These are phyloP conservation scores for Nibea coibor DNA, from an alignment of 2,113 vertebrate species.

Conservation along the genomic window DNA sequence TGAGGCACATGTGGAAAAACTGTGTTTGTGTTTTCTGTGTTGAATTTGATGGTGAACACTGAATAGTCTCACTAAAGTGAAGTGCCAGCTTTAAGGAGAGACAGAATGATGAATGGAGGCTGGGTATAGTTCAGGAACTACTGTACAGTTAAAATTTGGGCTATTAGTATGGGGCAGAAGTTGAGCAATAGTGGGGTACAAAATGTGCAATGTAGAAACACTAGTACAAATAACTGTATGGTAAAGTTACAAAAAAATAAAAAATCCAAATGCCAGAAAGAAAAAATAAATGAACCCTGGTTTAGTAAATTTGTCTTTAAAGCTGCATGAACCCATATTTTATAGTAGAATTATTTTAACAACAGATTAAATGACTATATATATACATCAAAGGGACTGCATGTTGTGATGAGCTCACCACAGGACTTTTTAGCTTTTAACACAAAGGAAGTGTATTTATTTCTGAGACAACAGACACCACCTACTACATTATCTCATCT, in stretches of 20 bases:
- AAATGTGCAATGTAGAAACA: conserved; percentile 30
- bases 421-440: no score
- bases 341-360: background rate
- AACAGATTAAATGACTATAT: background rate
- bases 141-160: conserved; percentile 52
- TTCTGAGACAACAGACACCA: background rate
- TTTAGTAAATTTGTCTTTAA: background rate
- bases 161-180: conserved; percentile 40
- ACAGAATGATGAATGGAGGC: conserved; percentile 47
- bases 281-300: background rate
- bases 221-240: background rate
- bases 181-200: conserved; percentile 13
- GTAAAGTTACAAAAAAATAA: background rate
- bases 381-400: background rate
- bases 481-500: background rate
- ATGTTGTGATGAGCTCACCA: background rate
- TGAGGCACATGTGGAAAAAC: conserved; percentile 6
- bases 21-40: background rate
- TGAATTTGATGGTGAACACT: conserved; percentile 31
- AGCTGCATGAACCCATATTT: background rate
- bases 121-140: conserved; percentile 49
- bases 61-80: conserved; percentile 41
- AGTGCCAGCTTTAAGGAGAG: conserved; percentile 30
- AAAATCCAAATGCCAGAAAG: background rate
- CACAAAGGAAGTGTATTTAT: background rate